Conservation (phyloP, 1,140 invertebrate species). For the Drosophila ironensis region DNA sequence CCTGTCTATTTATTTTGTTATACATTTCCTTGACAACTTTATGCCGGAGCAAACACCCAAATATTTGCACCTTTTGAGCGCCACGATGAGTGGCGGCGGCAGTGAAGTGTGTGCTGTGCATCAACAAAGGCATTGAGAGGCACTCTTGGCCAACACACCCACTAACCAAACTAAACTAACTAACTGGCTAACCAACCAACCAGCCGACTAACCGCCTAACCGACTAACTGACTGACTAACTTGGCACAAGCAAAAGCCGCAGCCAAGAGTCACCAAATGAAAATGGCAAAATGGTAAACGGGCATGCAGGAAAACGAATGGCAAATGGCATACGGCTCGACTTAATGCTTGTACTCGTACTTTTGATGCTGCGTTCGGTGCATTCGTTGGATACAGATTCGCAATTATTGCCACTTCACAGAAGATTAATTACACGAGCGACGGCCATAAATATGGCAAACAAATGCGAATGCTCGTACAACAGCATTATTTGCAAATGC, state of each 20-base stretch:
- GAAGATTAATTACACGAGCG: constrained; percentile 69
- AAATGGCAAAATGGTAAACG: constrained; percentile 61
- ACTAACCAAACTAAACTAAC: constrained; percentile 8
- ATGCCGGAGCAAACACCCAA: constrained; percentile 19
- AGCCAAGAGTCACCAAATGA: constrained; percentile 58
- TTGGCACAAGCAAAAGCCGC: constrained; percentile 33
- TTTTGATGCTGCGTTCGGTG: constrained; percentile 13
- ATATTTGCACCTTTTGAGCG: constrained; percentile 35
- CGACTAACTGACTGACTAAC: constrained; percentile 1
- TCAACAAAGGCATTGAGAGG: constrained; percentile 32
- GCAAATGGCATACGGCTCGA: constrained; percentile 53
- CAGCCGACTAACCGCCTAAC: constrained; percentile 6
- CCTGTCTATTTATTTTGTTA: constrained; percentile 11
- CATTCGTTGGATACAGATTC: constrained; percentile 23
- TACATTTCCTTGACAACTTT: constrained; percentile 26
- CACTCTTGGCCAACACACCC: constrained; percentile 28
- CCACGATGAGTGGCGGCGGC: constrained; percentile 1
- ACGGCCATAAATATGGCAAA: constrained; percentile 67
- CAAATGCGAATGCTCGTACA: constrained; percentile 14
- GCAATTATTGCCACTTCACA: constrained; percentile 63
- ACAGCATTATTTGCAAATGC: constrained; percentile 64
- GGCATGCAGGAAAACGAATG: constrained; percentile 46
- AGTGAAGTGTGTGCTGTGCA: not conserved
- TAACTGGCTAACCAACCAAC: not conserved
- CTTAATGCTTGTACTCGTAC: constrained; percentile 34